These are phyloP conservation scores for Conchocele bisecta DNA, from an alignment of 2,888 invertebrate species.

Conservation along the genomic window DNA sequence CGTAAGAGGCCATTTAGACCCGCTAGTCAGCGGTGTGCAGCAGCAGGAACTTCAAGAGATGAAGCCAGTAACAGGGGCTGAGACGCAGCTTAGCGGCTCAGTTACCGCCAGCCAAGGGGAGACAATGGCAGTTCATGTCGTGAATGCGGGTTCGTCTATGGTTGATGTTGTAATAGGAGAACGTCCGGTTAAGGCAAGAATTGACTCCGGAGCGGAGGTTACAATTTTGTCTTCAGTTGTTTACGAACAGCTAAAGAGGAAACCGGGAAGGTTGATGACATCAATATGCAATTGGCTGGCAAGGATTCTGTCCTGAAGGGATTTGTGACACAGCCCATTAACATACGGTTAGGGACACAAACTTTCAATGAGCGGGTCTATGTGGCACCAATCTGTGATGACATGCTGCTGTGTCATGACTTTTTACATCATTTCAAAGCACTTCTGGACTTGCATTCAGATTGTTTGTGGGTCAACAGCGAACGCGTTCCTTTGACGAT, in stretches of 20 bases:
- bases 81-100: too few species aligned
- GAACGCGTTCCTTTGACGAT: constrained; percentile 9
- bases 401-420: constrained; percentile 14
- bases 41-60: too few species aligned
- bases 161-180: too few species aligned
- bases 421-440: neutral
- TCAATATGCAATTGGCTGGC: constrained; percentile 29
- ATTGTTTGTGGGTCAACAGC: constrained; percentile 19
- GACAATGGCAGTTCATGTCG: too few species aligned
- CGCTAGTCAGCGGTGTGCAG: too few species aligned
- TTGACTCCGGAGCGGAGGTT: constrained; percentile 25
- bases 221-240: constrained; percentile 19
- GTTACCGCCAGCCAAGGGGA: too few species aligned
- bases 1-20: too few species aligned
- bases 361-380: constrained; percentile 10
- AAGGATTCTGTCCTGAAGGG: constrained; percentile 11
- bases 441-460: constrained; percentile 7
- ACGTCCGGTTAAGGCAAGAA: constrained; percentile 15
- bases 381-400: constrained; percentile 17
- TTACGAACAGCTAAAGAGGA: constrained; percentile 14
- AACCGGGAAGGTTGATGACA: constrained; percentile 10
- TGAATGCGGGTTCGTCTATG: too few species aligned
- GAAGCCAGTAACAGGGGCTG: too few species aligned
- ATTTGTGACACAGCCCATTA: constrained; percentile 18
- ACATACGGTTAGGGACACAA: neutral